Evolutionary conservation across 2,797 vertebrate genomes (phyloP), one percentile per base, ranked within the genome.

Genomic region (Lates japonicus): DNA sequence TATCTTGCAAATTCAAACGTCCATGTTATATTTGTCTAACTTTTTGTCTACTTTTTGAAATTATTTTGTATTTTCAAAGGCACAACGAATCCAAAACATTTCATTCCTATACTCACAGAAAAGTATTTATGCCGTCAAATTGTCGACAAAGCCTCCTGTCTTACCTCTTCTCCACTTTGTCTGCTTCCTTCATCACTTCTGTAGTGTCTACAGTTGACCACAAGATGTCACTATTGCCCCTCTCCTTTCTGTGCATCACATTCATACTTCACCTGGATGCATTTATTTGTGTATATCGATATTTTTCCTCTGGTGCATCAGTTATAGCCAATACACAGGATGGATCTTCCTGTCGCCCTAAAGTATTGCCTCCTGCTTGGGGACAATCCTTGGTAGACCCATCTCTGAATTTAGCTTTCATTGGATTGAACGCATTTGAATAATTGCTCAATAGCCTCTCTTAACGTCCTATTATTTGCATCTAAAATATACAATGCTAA

Each of bases 171-270:
- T 20, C 1, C 39, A 13, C 5, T 4, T 29, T n/a, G 5, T 11
- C 6, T n/a, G 7, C 4, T 22, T 12, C 3, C 13, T n/a, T 60
- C n/a, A 17, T 44, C 9, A 33, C 20, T 5, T 5, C 33, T 60
- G 70, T 61, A 29, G 54, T 67, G 4, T 16, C 42, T 10, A 31
- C 10, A 12, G 2, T 41, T 39, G 8, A 12, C 77, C 88, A 74
- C 46, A 29, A 39, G 74, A 59, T 81, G 86, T 65, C 79, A 17
- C 70, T 42, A 8, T 6, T 60, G 33, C 1, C 41, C 16, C 17
- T 59, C 46, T 31, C 14, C 64, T 46, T 29, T 33, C 22, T 16
- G 5, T 25, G 35, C 9, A 41, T 41, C 16, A 46, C 14, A 14
- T 31, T 2, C 2, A 9, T 5, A 37, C 13, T 0, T 13, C 14